Evolutionary conservation across 2,888 invertebrate genomes (phyloP).

Genomic region (Pollenia griseotomentosa): DNA sequence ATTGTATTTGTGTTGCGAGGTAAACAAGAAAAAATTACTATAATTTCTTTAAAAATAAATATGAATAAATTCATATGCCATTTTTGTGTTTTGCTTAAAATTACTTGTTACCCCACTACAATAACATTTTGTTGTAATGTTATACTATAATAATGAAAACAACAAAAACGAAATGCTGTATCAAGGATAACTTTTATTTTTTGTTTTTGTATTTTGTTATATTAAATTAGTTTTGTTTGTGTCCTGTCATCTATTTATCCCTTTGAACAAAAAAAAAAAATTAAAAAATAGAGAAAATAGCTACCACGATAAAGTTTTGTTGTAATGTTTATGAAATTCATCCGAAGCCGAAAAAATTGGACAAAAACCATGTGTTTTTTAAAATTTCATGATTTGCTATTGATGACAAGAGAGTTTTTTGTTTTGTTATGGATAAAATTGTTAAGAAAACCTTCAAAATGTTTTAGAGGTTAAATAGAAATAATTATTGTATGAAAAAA

Average conservation of each 20-base stretch:
- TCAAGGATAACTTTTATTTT: neutral
- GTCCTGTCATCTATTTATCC: neutral
- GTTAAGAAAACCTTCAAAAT: neutral
- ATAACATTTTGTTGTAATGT: constrained; percentile 5
- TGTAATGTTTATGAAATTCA: neutral
- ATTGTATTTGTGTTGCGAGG: constrained; percentile 47
- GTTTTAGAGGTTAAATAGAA: neutral
- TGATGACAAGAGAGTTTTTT: neutral
- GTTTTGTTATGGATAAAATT: neutral
- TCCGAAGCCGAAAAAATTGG: neutral
- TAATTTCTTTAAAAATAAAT: constrained; percentile 55
- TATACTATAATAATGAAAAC: neutral
- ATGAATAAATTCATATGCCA: constrained; percentile 61
- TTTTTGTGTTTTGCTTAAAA: neutral
- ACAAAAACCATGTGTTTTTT: neutral
- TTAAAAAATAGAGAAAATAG: no score
- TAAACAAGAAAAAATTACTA: constrained; percentile 46
- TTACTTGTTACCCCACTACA: neutral
- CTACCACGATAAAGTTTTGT: neutral
- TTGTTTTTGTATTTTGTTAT: constrained; percentile 1
- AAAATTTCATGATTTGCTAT: neutral
- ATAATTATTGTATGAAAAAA: no score
- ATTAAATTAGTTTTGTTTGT: constrained; percentile 18
- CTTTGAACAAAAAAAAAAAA: no score
- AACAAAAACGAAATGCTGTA: neutral